These are phyloP conservation scores for Amblyraja radiata DNA, from an alignment of 2,797 vertebrate species.

Conservation along the genomic window DNA sequence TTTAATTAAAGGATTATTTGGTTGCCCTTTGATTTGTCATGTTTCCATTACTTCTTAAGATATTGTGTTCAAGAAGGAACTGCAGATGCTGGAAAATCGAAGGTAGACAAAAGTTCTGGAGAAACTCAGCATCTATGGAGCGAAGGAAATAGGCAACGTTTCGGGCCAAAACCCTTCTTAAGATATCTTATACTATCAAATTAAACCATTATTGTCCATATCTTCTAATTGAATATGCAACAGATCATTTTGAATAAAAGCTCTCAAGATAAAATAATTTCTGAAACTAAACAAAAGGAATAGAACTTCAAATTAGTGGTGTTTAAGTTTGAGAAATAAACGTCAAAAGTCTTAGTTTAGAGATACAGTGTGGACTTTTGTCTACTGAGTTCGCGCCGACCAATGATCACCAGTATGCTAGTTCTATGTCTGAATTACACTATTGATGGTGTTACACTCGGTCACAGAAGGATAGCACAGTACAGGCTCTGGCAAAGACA, in stretches of 20 bases:
- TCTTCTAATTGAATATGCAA: neutral
- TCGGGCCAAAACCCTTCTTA: neutral
- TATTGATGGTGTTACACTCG: too few species aligned
- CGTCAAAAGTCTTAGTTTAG: neutral
- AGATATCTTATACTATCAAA: neutral
- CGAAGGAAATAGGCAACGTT: too few species aligned
- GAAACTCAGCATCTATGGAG: too few species aligned
- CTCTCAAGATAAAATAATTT: neutral
- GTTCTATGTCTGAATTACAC: too few species aligned
- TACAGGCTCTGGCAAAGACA: too few species aligned
- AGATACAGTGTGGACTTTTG: too few species aligned
- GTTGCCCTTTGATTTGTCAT: neutral
- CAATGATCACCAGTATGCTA: too few species aligned
- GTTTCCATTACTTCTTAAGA: neutral
- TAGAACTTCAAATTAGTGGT: neutral
- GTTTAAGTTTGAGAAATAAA: neutral
- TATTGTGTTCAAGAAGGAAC: neutral
- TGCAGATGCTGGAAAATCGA: too few species aligned
- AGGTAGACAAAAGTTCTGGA: too few species aligned
- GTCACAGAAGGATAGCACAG: too few species aligned
- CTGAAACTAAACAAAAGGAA: neutral
- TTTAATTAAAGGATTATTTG: conserved; percentile 18
- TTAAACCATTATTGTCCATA: neutral
- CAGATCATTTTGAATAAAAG: conserved; percentile 28
- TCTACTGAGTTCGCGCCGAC: too few species aligned